Evolutionary conservation across 2,113 vertebrate genomes (phyloP), one percentile per base, ranked within the genome.

Genomic region (Eretmochelys imbricata): DNA sequence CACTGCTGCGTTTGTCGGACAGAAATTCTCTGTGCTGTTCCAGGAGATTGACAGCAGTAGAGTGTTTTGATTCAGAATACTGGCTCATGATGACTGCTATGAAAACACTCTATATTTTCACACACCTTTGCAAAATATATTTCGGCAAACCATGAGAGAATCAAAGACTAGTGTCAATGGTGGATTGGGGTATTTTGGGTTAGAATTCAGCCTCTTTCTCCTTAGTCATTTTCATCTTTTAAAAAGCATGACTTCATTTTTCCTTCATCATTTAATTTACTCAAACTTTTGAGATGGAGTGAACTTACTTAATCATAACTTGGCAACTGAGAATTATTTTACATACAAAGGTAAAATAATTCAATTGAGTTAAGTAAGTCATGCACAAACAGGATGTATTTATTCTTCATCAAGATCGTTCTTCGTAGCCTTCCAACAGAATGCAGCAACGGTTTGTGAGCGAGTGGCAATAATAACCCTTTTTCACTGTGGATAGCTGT

Each of bases 221-320:
- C 65, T 69, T 25, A 69, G 9, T 46, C 1, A 72, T 89, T 57
- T 80, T 69, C n/a, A 48, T 62, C 51, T 31, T 90, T 84, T 87
- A 72, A 91, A 69, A n/a, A 80, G 3, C 38, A 48, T 29, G n/a
- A 10, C 16, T 76, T 48, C 27, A 48, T 38, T 82, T n/a, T 76
- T 80, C 59, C 51, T 78, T 82, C 35, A 1, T 80, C 59, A 31
- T 94, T 93, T 95, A 81, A 69, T 89, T 87, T 90, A 81, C 59
- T 93, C 84, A 83, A 59, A 27, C 25, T 51, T 53, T 46, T 24
- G 54, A 86, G 86, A 62, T 22, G 31, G 53, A 80, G n/a, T 94
- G 24, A 38, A 51, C 48, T 53, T 19, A 14, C 16, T 11, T 31
- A 42, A 35, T 48, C 59, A n/a, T 17, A 82, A 54, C 29, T 48